phyloP scores from a whole-genome alignment of 2,113 vertebrate species.

The Octodon degus region DNA sequence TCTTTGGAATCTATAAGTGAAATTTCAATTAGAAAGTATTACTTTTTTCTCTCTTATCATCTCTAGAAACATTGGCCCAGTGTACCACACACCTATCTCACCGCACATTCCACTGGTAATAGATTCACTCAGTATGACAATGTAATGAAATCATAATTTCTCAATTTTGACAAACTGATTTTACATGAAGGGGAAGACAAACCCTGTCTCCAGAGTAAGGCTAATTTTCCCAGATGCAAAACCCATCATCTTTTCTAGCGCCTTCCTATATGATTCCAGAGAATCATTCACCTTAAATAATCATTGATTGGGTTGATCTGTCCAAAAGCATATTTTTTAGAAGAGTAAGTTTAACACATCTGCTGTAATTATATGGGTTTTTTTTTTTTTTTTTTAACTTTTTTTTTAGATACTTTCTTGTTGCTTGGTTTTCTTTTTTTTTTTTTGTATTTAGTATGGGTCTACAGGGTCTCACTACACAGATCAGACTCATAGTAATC shows the following conservation, averaged over 20 bases:
- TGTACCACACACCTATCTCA: background rate
- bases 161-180: background rate
- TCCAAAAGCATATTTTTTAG: background rate
- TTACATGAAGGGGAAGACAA: background rate
- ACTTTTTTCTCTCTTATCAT: background rate
- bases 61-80: background rate
- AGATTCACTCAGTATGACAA: background rate
- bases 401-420: background rate
- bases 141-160: background rate
- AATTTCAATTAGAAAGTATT: background rate
- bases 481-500: no score
- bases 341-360: background rate
- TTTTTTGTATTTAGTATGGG: no score
- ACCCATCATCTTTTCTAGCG: background rate
- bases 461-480: no score
- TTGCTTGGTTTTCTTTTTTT: background rate
- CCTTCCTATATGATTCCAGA: background rate
- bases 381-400: background rate
- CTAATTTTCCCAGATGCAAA: background rate
- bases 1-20: constrained; percentile 6
- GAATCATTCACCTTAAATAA: background rate
- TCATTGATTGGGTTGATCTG: background rate
- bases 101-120: background rate
- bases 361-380: background rate
- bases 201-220: background rate